Base-by-base conservation (phyloP, 2,797 vertebrate species). In the Sebastes vulpes region DNA sequence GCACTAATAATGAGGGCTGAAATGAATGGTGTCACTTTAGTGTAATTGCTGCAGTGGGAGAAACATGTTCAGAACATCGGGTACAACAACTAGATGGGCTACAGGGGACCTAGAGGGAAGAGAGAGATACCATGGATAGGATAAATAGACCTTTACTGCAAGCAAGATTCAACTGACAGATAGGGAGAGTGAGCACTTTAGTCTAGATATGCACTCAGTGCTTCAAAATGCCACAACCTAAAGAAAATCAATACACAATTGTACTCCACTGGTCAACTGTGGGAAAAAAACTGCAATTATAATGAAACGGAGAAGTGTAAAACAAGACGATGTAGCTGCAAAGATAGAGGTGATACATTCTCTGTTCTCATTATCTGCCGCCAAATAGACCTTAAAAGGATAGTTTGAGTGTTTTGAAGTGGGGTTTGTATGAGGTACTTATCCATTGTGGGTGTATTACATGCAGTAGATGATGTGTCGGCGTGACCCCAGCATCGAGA, bases 21-120 rank as follows among this genome's bases (percentile, higher is more conserved):
- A 90, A 93, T 91, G 63, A 90, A 91, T 83, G 79, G 46, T 48
- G 79, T 80, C 89, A 83, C 89, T 92, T 90, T 64, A 64, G 70
- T 82, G 50, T 88, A 93, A 92, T 89, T 85, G 89, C 78, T 84
- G 85, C 48, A 71, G 74, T 82, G 91, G 91, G 84, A 88, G 72
- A 90, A 91, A 75, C 63, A 46, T 80, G 68, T 69, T 61, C 10
- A 32, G 70, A 83, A 90, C 83, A 82, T 59, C 21, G 18, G 59
- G 74, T 69, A 74, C 61, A 75, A 83, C 61, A 77, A 82, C 54
- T 83, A 73, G 60, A 85, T 29, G n/a, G 52, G n/a, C 59, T 69
- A 54, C 56, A 18, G 57, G 59, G 58, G 50, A 65, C 64, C 21
- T 12, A 26, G 5, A 65, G 46, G 26, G 54, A 21, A 52, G 9